phyloP scores from a whole-genome alignment of 2,888 invertebrate genomes.

The Andricus quercusramuli region DNA sequence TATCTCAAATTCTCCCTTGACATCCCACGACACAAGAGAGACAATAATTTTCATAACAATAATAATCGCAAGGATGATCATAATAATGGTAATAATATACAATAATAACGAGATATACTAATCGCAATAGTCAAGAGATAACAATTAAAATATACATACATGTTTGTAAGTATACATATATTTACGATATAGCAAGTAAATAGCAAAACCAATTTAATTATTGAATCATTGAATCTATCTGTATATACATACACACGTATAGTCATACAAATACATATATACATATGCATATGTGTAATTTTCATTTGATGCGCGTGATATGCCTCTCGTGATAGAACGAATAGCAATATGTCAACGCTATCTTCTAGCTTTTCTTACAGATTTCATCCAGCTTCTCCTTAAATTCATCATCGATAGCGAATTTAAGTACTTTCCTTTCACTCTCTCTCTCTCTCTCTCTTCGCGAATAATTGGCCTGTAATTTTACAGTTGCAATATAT shows the following conservation, averaged over 20 bases:
- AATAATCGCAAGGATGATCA: conserved; percentile 50
- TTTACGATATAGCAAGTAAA: conserved; percentile 61
- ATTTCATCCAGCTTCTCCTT: neutral
- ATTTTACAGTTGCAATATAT: conserved; percentile 14
- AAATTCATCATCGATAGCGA: neutral
- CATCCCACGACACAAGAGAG: conserved; percentile 44
- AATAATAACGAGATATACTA: conserved; percentile 71
- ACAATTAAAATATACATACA: conserved; percentile 71
- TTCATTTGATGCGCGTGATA: conserved; percentile 69
- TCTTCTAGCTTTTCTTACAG: conserved; percentile 2
- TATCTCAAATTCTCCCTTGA: conserved; percentile 43
- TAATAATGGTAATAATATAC: conserved; percentile 68
- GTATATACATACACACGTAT: conserved; percentile 45
- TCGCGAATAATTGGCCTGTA: neutral
- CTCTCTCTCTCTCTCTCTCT: neutral
- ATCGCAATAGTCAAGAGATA: conserved; percentile 70
- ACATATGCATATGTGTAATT: conserved; percentile 56
- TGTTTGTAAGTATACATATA: conserved; percentile 57
- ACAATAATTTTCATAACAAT: conserved; percentile 57
- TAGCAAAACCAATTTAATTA: conserved; percentile 58
- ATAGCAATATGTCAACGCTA: conserved; percentile 58
- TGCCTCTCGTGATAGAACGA: conserved; percentile 65
- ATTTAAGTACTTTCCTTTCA: conserved; percentile 31
- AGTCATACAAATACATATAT: conserved; percentile 43
- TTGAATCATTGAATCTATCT: conserved; percentile 47